Percentiles rank a stretch among this genome's conserved stretches.
phyloP scores from a whole-genome alignment of 2,113 vertebrate species.

The Syngnathus floridae region DNA sequence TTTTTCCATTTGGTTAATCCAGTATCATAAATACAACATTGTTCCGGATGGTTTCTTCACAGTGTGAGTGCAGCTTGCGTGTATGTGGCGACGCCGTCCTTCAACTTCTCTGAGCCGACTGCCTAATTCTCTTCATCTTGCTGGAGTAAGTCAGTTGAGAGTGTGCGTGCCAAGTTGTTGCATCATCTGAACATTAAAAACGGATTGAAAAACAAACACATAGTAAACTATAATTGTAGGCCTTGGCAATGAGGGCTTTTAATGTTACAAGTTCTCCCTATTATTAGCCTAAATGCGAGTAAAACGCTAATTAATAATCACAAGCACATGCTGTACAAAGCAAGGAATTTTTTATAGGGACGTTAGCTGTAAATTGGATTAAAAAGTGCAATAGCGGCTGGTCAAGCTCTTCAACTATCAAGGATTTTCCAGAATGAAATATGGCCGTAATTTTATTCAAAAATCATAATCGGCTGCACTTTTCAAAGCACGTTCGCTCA shows the following conservation, averaged over 20 bases:
- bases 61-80: not conserved
- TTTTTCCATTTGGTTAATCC: not conserved
- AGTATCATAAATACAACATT: not conserved
- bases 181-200: slow-evolving; percentile 56
- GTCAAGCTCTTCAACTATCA: not conserved
- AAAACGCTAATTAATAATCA: slow-evolving; percentile 70
- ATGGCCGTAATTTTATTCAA: not conserved
- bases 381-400: slow-evolving; percentile 35
- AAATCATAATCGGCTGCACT: not conserved
- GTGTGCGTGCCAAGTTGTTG: slow-evolving; percentile 51
- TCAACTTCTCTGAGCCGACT: not conserved
- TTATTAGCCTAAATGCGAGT: slow-evolving; percentile 59
- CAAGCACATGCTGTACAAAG: slow-evolving; percentile 62
- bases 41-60: not conserved
- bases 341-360: slow-evolving; percentile 51
- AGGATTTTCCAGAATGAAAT: slow-evolving; percentile 3
- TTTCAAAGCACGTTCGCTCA: not conserved
- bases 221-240: slow-evolving; percentile 69
- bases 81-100: not conserved
- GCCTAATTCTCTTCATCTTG: slow-evolving; percentile 21
- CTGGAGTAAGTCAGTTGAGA: slow-evolving; percentile 14
- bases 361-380: slow-evolving; percentile 56
- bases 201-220: slow-evolving; percentile 73
- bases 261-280: slow-evolving; percentile 56
- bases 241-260: slow-evolving; percentile 53